phyloP scores from a whole-genome alignment of 1,140 invertebrate species.

The Platyscapa corneri region DNA sequence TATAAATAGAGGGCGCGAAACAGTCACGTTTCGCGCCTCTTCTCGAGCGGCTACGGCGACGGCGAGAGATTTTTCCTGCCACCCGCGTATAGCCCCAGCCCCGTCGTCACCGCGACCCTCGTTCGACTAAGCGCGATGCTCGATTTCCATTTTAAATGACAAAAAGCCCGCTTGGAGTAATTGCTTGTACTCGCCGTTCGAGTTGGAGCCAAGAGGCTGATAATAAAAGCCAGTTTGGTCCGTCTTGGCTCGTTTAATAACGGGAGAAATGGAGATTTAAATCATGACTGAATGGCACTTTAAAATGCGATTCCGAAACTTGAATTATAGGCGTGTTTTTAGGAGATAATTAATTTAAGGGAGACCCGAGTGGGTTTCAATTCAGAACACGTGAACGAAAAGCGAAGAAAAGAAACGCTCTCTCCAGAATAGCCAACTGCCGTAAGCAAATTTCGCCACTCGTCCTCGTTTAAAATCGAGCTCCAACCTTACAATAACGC shows the following conservation, averaged over 20 bases:
- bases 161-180: neutral
- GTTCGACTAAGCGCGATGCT: neutral
- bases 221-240: neutral
- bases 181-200: neutral
- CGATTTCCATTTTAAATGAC: neutral
- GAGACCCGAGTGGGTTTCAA: neutral
- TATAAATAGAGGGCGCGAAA: neutral
- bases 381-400: neutral
- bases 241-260: neutral
- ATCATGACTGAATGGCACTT: neutral
- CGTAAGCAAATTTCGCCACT: conserved; percentile 52
- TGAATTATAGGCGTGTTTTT: neutral
- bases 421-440: neutral
- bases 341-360: neutral
- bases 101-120: neutral
- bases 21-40: conserved; percentile 15
- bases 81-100: neutral
- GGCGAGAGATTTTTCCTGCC: conserved; percentile 10
- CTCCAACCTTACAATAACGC: conserved; percentile 29
- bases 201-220: neutral
- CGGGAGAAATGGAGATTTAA: neutral
- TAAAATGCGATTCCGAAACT: neutral
- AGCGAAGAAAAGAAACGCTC: neutral
- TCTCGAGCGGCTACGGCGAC: too few species aligned
- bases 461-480: neutral